A percentile compares a stretch with the other conserved stretches of the same genome.
phyloP scores from a whole-genome alignment of 2,888 invertebrate species.

The Drosophila prolongata region DNA sequence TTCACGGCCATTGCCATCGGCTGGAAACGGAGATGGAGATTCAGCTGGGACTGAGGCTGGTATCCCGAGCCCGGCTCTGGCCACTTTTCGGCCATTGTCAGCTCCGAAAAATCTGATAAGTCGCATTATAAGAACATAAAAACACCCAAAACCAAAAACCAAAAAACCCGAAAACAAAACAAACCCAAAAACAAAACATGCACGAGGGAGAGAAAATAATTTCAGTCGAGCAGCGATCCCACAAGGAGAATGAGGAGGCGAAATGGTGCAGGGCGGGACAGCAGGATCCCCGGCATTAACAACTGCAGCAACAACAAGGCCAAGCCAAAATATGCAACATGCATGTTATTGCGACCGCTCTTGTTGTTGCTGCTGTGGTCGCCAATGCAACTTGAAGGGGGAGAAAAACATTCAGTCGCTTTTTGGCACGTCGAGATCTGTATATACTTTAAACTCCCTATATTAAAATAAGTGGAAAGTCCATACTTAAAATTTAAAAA shows the following conservation, averaged over 20 bases:
- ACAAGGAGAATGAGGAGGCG: slow-evolving; percentile 3
- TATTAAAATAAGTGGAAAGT: no score
- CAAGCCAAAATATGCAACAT: slow-evolving; percentile 72
- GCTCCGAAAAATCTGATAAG: slow-evolving; percentile 78
- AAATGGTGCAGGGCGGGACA: slow-evolving; percentile 20
- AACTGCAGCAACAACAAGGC: slow-evolving; percentile 63
- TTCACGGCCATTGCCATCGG: slow-evolving; percentile 66
- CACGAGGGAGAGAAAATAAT: slow-evolving; percentile 73
- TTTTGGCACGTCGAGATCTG: background rate
- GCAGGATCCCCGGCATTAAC: slow-evolving; percentile 19
- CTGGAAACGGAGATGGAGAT: slow-evolving; percentile 15
- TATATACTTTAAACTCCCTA: background rate
- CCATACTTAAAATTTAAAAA: no score
- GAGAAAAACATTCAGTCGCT: background rate
- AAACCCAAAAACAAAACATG: slow-evolving; percentile 65
- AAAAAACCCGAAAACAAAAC: slow-evolving; percentile 69
- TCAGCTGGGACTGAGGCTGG: slow-evolving; percentile 1
- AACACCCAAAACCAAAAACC: slow-evolving; percentile 73
- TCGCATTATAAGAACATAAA: slow-evolving; percentile 82
- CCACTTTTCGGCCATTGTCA: slow-evolving; percentile 79
- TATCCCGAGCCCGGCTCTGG: background rate
- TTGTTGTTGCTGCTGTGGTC: slow-evolving; percentile 57
- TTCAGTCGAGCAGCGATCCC: slow-evolving; percentile 37
- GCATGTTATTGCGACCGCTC: slow-evolving; percentile 60
- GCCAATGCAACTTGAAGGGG: slow-evolving; percentile 46